A percentile compares a stretch with the other conserved stretches of the same genome.
Evolutionary conservation across 2,888 invertebrate species (phyloP).

Genomic region (Cerceris ruficornis): DNA sequence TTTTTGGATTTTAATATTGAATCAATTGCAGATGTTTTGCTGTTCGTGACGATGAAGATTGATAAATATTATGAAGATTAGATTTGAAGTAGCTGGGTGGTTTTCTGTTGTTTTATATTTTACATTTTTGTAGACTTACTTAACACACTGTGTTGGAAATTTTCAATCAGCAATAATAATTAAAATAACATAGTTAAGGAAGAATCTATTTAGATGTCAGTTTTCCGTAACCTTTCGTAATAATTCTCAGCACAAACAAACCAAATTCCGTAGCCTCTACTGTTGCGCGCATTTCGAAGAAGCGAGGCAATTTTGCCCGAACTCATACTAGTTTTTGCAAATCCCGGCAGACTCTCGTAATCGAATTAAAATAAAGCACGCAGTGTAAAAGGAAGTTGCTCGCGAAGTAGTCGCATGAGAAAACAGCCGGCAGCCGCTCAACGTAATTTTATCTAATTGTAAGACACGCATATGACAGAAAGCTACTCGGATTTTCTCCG

Average conservation of each 20-base stretch:
- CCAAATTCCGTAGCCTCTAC: constrained; percentile 10
- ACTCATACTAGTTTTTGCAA: constrained; percentile 14
- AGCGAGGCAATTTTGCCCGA: constrained; percentile 20
- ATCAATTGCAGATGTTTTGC: too few species aligned
- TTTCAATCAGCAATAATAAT: too few species aligned
- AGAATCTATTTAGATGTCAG: too few species aligned
- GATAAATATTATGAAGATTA: too few species aligned
- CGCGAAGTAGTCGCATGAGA: constrained; percentile 12
- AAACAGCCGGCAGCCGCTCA: constrained; percentile 15
- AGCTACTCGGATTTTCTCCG: not conserved
- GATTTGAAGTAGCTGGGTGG: too few species aligned
- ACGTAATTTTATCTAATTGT: not conserved
- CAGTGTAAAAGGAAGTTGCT: constrained; percentile 27
- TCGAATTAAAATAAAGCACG: constrained; percentile 31
- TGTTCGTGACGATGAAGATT: too few species aligned
- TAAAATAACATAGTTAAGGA: too few species aligned
- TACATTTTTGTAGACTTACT: too few species aligned
- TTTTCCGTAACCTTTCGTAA: not conserved
- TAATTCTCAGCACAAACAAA: not conserved
- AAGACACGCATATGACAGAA: not conserved
- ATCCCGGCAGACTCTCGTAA: constrained; percentile 29
- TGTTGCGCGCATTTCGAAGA: constrained; percentile 21
- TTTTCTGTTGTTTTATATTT: too few species aligned
- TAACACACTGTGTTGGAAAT: too few species aligned
- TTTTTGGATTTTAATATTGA: too few species aligned